phyloP scores from a whole-genome alignment of 2,113 vertebrate genomes.

The Cochlearius cochlearius region DNA sequence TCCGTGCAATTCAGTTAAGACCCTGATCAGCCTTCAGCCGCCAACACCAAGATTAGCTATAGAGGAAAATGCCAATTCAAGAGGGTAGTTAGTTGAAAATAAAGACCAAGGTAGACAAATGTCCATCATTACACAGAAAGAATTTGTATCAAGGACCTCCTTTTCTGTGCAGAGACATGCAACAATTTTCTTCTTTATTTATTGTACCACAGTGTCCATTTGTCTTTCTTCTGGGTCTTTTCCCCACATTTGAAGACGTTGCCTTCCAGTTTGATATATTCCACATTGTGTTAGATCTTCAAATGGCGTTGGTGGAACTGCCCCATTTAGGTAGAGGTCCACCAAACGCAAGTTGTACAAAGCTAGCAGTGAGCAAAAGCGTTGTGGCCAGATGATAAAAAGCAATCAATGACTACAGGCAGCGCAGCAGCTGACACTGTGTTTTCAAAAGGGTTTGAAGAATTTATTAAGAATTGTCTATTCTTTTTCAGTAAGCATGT shows the following conservation, averaged over 20 bases:
- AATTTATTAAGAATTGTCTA: not conserved
- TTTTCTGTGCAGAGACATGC: not conserved
- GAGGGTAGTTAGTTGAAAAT: not conserved
- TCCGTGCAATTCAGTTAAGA: not conserved
- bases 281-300: not conserved
- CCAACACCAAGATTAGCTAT: not conserved
- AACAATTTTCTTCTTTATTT: not conserved
- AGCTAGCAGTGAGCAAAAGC: not conserved
- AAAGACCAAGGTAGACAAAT: not conserved
- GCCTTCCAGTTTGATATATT: not conserved
- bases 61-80: not conserved
- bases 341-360: not conserved
- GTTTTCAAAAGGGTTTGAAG: not conserved
- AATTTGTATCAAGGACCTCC: not conserved
- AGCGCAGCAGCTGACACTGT: not conserved
- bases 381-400: not conserved
- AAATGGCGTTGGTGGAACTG: not conserved
- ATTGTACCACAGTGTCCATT: not conserved
- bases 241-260: not conserved
- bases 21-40: not conserved
- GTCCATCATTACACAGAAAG: not conserved
- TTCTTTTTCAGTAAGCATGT: not conserved
- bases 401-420: not conserved
- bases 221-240: not conserved
- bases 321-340: not conserved